Conservation (phyloP, 2,113 vertebrate species). For the Elgaria multicarinata region DNA sequence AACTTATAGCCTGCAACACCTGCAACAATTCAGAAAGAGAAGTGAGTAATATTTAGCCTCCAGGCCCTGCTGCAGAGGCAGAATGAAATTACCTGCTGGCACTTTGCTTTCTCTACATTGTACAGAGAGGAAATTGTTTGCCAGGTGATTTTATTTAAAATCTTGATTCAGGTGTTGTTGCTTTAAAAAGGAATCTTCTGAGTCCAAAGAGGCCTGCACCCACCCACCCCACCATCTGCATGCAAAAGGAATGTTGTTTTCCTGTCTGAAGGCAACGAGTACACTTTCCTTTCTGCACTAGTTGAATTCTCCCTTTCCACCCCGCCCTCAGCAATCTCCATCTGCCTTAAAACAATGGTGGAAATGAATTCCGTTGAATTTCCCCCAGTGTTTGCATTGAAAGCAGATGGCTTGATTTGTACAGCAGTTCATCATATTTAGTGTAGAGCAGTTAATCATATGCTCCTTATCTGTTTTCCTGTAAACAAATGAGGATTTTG, state of each 20-base stretch:
- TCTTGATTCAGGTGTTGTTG: not conserved
- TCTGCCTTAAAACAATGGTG: not conserved
- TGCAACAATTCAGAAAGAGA: not conserved
- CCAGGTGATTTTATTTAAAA: not conserved
- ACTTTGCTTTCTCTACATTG: not conserved
- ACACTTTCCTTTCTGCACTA: not conserved
- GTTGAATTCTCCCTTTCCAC: not conserved
- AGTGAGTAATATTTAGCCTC: not conserved
- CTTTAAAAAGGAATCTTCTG: not conserved
- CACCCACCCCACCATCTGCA: too few species aligned
- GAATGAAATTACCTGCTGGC: not conserved
- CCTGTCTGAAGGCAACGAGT: not conserved
- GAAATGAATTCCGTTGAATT: not conserved
- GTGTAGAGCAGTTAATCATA: constrained; percentile 4
- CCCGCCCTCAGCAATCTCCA: not conserved
- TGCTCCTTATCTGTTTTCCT: constrained; percentile 11
- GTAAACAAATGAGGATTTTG: not conserved
- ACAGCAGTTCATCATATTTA: constrained; percentile 10
- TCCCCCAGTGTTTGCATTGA: not conserved
- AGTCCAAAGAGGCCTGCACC: not conserved
- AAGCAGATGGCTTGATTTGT: constrained; percentile 22
- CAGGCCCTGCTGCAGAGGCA: not conserved
- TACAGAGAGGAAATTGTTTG: not conserved
- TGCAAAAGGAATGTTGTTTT: not conserved
- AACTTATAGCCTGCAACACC: not conserved